Evolutionary conservation across 2,113 vertebrate species (phyloP), one percentile per base, ranked within the genome.

Genomic region (Seriola aureovittata): DNA sequence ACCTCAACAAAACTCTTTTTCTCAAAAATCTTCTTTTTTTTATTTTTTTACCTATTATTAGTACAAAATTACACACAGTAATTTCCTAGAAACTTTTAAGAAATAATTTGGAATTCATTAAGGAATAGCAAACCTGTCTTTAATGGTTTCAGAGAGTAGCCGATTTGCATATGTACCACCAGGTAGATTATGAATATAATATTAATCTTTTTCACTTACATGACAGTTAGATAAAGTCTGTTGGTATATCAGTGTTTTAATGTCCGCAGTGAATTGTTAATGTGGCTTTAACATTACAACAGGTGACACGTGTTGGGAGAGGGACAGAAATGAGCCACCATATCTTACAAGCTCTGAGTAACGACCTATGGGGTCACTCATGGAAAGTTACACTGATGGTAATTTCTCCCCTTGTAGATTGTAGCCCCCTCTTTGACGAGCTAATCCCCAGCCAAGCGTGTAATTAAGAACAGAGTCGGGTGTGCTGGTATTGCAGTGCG

Each of bases 401-500:
- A 87, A 90, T 88, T 88, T 59, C 0, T 79, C 85, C 68, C 80
- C 67, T 32, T 67, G 71, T 75, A 85, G 85, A 88, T 82, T 71
- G 62, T 32, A 65, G 76, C 69, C 40, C 75, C 36, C 72, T 44
- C 86, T 84, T 74, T 87, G 82, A 89, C 84, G 76, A 91, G 83
- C 71, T 91, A 92, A 91, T 92, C 63, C 66, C 25, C 85, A 91
- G 73, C 79, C 88, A 87, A 71, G 85, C 86, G 38, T 92, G 91
- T 92, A 94, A 95, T 94, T 89, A 91, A 80, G 78, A 89, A 68
- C 84, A 89, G 75, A 73, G 68, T 46, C 5, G 63, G 71, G 12
- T 32, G 69, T 59, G 72, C 74, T 46, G 67, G 83, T 65, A 75
- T 52, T 44, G 21, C 19, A 6, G 9, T 8, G 63, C 64, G 71